Conservation (phyloP, 2,888 invertebrate genomes). For the Epinotia ramella region DNA sequence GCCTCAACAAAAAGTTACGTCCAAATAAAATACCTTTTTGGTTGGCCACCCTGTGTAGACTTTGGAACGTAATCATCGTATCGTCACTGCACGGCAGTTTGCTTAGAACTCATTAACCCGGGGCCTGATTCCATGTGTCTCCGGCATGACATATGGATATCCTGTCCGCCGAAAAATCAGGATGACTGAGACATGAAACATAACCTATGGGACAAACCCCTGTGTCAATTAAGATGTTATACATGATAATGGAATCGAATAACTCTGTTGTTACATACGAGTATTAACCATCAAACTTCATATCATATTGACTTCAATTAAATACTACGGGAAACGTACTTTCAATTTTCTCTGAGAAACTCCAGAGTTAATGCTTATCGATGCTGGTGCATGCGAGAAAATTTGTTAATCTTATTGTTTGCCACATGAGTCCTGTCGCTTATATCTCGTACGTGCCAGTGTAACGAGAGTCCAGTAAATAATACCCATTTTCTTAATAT, state of each 20-base stretch:
- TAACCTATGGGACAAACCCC: background rate
- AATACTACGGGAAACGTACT: background rate
- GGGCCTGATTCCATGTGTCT: background rate
- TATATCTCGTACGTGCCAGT: constrained; percentile 17
- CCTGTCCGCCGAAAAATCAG: background rate
- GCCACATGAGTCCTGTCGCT: constrained; percentile 10
- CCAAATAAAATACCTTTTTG: no score
- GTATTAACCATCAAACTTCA: no score
- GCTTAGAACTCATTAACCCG: background rate
- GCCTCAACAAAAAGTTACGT: no score
- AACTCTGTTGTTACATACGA: background rate
- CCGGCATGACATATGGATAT: background rate
- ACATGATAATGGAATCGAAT: background rate
- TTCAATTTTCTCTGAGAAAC: background rate
- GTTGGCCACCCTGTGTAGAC: no score
- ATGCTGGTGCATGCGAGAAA: background rate
- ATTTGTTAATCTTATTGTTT: background rate
- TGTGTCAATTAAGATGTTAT: no score
- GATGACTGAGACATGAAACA: background rate
- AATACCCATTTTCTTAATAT: constrained; percentile 39
- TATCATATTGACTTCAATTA: background rate
- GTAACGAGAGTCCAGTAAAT: constrained; percentile 38
- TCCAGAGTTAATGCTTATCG: background rate
- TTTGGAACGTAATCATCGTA: no score
- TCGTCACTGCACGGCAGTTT: no score